Evolutionary conservation across 2,113 vertebrate genomes (phyloP).

Genomic region (Neodon shergylaensis): DNA sequence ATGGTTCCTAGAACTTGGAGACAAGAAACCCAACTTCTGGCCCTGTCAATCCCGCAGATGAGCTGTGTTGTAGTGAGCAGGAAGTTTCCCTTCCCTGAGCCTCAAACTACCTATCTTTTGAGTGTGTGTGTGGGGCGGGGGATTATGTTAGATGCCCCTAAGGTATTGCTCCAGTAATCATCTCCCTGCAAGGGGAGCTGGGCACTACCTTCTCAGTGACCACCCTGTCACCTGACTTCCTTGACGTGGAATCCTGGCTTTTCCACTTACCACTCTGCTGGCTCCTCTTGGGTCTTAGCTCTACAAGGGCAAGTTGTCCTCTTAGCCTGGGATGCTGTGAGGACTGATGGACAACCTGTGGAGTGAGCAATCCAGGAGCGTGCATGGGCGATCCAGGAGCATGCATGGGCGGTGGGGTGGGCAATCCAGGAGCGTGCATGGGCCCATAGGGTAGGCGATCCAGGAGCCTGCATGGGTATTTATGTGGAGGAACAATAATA

Average conservation of each 20-base stretch:
- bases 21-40: neutral
- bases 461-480: too few relatives aligned
- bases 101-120: neutral
- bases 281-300: neutral
- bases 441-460: too few relatives aligned
- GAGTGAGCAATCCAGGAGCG: rapidly evolving
- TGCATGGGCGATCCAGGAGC: too few relatives aligned
- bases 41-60: neutral
- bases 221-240: neutral
- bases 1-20: neutral
- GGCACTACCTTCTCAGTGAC: rapidly evolving
- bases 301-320: neutral
- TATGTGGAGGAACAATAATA: rapidly evolving
- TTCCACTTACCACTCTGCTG: neutral
- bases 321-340: rapidly evolving
- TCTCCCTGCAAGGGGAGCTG: rapidly evolving
- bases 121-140: too few relatives aligned
- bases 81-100: rapidly evolving
- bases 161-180: neutral
- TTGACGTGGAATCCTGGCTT: neutral
- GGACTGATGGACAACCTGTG: rapidly evolving
- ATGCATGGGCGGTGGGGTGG: too few relatives aligned
- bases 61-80: neutral
- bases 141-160: rapidly evolving
- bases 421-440: too few relatives aligned